Evolutionary conservation across 1,140 invertebrate genomes (phyloP).

Genomic region (Lithobius niger): DNA sequence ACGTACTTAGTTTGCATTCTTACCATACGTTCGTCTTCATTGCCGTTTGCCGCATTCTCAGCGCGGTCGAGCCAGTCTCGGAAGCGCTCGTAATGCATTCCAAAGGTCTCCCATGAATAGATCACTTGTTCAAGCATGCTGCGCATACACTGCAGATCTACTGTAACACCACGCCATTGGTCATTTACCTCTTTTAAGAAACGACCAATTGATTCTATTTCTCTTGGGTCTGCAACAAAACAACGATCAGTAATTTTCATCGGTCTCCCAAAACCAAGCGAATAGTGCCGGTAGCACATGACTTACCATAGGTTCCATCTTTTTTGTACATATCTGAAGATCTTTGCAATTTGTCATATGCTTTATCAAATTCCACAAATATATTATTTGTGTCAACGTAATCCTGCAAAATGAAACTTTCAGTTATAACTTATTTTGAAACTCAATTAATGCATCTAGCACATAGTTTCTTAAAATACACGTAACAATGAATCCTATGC

Average conservation of each 20-base stretch:
- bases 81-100: constrained; percentile 52
- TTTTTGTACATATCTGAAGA: constrained; percentile 80
- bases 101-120: constrained; percentile 75
- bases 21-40: constrained; percentile 68
- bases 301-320: constrained; percentile 42
- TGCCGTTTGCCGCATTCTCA: constrained; percentile 53
- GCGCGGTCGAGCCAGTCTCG: constrained; percentile 65
- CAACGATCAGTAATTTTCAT: constrained; percentile 1
- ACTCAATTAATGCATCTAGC: no score
- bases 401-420: no score
- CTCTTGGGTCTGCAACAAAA: constrained; percentile 45
- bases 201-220: constrained; percentile 58
- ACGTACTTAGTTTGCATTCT: neutral
- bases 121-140: constrained; percentile 79
- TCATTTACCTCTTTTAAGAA: constrained; percentile 75
- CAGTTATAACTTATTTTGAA: no score
- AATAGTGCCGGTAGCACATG: neutral
- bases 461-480: no score
- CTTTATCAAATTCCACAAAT: constrained; percentile 87
- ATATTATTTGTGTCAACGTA: constrained; percentile 73
- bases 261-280: neutral
- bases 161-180: constrained; percentile 76
- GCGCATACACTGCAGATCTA: constrained; percentile 74
- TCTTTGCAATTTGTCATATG: constrained; percentile 78
- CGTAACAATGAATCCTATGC: no score